Percentiles rank a stretch among this genome's conserved stretches.
Conservation (phyloP, 2,888 invertebrate genomes). For the Dicyrtoma fusca region DNA sequence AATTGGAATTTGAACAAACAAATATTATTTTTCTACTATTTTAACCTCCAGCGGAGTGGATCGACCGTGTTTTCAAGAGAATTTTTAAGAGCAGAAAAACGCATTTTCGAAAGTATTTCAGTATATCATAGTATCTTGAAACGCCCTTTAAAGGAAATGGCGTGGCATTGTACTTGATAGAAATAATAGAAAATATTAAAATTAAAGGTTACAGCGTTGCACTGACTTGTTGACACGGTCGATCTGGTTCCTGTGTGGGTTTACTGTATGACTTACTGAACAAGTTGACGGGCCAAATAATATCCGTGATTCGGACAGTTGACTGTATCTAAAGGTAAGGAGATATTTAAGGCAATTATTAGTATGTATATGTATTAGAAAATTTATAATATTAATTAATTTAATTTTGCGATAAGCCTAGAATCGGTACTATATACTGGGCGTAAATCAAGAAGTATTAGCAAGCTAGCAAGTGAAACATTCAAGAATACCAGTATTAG, state of each 20-base stretch:
- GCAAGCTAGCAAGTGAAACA: no score
- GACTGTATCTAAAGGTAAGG: conserved; percentile 13
- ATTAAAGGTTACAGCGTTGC: conserved; percentile 4
- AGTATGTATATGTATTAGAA: no score
- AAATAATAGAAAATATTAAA: neutral
- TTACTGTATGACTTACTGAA: neutral
- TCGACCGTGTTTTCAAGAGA: conserved; percentile 25
- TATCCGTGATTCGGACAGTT: neutral
- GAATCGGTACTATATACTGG: no score
- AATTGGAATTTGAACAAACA: no score
- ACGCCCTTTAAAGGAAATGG: neutral
- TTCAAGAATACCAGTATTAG: no score
- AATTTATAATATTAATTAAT: no score
- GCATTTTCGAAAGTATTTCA: neutral
- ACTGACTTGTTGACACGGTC: conserved; percentile 13
- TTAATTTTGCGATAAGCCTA: no score
- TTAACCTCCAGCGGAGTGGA: neutral
- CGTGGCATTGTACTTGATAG: no score
- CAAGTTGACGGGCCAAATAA: neutral
- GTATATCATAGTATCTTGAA: neutral
- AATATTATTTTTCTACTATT: no score
- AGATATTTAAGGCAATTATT: neutral
- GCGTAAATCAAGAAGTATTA: no score
- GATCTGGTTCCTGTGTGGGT: conserved; percentile 3
- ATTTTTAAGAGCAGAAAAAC: neutral